Evolutionary conservation across 2,888 invertebrate species (phyloP), one percentile per base, ranked within the genome.

Genomic region (Philonicus albiceps): DNA sequence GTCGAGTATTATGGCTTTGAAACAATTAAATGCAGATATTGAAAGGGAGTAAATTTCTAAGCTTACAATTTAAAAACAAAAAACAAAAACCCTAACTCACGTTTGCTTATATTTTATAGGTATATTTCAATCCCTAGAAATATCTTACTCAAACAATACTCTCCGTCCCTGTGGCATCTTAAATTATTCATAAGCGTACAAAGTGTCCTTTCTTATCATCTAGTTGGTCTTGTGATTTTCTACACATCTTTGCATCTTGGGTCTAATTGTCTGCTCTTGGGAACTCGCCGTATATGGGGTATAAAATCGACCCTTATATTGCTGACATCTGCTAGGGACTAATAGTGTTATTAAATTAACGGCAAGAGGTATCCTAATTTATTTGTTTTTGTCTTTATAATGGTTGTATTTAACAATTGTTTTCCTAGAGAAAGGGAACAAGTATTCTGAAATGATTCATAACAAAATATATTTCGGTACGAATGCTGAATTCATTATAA

Each of bases 171-270:
- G 22, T 55, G 16, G n/a, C 31, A 64, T 64, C 64, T 37, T 83
- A 64, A 83, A 83, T 83, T 83, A 83, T 83, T 83, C 81, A 83
- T 83, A 83, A 83, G 55, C 64, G 22, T 64, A n/a, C 64, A 22
- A 64, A 64, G 64, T 64, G 43, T 43, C 81, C 81, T 64, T 83
- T 83, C 34, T 83, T 83, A 64, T 83, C 81, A 19, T 27, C 49
- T 64, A 22, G 64, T 83, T 64, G 64, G 64, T 64, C 64, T 27
- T 64, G 22, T 27, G 64, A 64, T 64, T 64, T 37, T 34, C 30
- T n/a, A n/a, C 74, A 75, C 75, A 75, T 75, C 75, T 27, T 64
- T 27, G 64, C 19, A 22, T 64, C 22, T 22, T 64, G 64, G 22
- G 64, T 11, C 64, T 64, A 64, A 64, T 64, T 64, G 19, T 64